Base-by-base conservation (phyloP, 2,797 vertebrate species). In the Pangasius sanitwongsei region DNA sequence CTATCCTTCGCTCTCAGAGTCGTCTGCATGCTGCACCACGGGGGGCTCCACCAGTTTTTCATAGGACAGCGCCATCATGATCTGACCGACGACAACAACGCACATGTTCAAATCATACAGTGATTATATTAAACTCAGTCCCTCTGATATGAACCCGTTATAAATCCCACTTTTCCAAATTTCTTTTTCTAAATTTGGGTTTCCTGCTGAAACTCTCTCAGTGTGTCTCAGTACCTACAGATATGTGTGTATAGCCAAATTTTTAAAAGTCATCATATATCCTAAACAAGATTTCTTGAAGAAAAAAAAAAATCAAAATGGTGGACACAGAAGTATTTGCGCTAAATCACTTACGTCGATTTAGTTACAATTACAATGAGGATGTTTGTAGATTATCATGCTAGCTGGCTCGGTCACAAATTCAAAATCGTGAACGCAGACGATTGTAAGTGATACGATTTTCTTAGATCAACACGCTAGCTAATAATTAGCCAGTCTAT, bases 41-140 rank as follows among this genome's bases (percentile, higher is more conserved):
- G 89, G 92, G 67, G 95, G 95, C 90, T 96, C 96, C 18, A 94
- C 92, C 91, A 97, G 94, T 6, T 95, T 96, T 4, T 93, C 90
- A 34, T 97, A 97, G 78, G 97, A 97, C 85, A 97, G 86, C 18
- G 85, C 92, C 59, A 96, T 95, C 97, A 97, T 97, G 70, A 97
- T 93, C 97, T 97, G 92, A 6, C 57, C 89, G 81, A 61, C 7
- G 88, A 25, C 88, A 80, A 23, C 91, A 82, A 3, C 0, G 1
- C 65, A 50, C 34, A 25, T 57, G 67, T 20, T 63, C 11, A 20
- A 83, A 59, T 75, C 15, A 28, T n/a, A 67, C 37, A 67, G 37
- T 67, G 57, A 4, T 18, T 23, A 59, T 6, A 59, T 18, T 59
- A 59, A 59, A 23, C 57, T 6, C 18, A 20, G 15, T 59, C 57